phyloP scores from a whole-genome alignment of 2,797 vertebrate genomes.

The Pogonophryne albipinna region DNA sequence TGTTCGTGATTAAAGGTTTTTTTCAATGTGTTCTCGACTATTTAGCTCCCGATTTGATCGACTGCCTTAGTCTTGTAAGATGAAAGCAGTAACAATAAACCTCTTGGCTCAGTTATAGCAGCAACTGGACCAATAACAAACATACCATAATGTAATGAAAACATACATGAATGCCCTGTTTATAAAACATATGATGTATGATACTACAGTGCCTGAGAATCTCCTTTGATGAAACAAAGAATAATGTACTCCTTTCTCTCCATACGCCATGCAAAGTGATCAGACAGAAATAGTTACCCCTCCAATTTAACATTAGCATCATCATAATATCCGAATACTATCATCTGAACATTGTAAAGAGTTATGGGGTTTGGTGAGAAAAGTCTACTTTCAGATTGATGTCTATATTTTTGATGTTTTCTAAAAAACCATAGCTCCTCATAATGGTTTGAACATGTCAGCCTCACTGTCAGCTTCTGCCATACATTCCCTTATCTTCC shows the following conservation, averaged over 20 bases:
- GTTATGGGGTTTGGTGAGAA: not conserved
- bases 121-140: not conserved
- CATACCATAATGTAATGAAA: not conserved
- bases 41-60: not conserved
- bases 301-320: not conserved
- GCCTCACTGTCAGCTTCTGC: slow-evolving; percentile 5
- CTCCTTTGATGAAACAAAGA: not conserved
- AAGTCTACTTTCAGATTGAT: not conserved
- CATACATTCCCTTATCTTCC: slow-evolving; percentile 9
- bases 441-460: not conserved
- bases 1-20: too few relatives aligned
- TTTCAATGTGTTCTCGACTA: not conserved
- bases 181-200: not conserved
- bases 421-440: not conserved
- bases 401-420: not conserved
- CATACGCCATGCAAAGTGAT: not conserved
- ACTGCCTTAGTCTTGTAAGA: not conserved
- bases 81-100: slow-evolving; percentile 8
- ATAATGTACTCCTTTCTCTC: not conserved
- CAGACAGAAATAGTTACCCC: too few relatives aligned
- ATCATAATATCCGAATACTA: not conserved
- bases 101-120: not conserved
- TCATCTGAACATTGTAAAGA: not conserved
- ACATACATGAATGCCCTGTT: not conserved
- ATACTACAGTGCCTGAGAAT: not conserved